Base-by-base conservation (phyloP, 2,113 vertebrate species). In the Alectura lathami region DNA sequence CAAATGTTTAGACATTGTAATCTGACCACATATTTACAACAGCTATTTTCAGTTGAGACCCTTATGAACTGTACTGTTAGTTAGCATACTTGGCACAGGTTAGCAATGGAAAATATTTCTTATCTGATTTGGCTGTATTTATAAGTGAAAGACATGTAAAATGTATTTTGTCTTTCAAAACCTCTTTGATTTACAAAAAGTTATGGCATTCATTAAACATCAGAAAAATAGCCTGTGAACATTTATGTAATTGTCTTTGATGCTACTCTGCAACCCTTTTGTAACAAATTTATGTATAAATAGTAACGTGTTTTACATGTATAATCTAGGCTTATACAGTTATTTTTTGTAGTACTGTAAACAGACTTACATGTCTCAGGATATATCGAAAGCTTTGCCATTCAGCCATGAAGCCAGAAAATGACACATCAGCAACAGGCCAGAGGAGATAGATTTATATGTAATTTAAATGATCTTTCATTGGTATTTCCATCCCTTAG, bases 41-140 rank as follows among this genome's bases (percentile, higher is more conserved):
- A 94, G 91, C 96, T 96, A 88, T 97, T 96, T 97, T 96, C 93
- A 86, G 87, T 94, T 93, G 88, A 93, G 89, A 94, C 90, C 96
- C 83, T 66, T 81, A 88, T 93, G 86, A 96, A 96, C 93, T 89
- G 67, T 73, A 57, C 87, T 96, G 53, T 95, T 96, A 95, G 66
- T 91, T 91, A 97, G 83, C 95, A 97, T 98, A 97, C 96, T 96
- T 98, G 98, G 97, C 96, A 29, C 89, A 92, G 83, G 79, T 94
- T 96, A 93, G 83, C 86, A 87, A 62, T 96, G 97, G 97, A 98
- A 98, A 98, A 95, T 96, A 97, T 97, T 97, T 93, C 96, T 92
- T 97, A 98, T 98, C 97, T 97, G 97, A 98, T 97, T 90, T 98
- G 97, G 95, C 96, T 95, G 34, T 69, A 62, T 94, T 94, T 97